Percentiles rank a stretch among this genome's conserved stretches.
phyloP scores from a whole-genome alignment of 1,140 invertebrate species.

The Hylyphantes graminicola region DNA sequence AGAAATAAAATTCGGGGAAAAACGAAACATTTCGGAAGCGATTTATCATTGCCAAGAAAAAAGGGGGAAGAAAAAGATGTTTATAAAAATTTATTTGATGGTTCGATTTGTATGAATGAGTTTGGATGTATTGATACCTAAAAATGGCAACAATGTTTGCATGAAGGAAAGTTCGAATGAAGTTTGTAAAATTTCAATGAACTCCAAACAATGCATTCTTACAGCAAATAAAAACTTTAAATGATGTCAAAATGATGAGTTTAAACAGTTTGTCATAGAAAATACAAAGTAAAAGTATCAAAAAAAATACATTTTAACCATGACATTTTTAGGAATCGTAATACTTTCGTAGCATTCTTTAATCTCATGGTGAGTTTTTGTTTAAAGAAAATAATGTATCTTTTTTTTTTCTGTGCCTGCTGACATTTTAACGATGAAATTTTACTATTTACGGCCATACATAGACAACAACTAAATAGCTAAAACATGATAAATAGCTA shows the following conservation, averaged over 20 bases:
- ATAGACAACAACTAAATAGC: no score
- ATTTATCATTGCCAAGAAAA: conserved; percentile 28
- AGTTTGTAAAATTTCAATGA: no score
- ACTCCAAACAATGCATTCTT: no score
- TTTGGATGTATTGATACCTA: not conserved
- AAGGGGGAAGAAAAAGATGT: conserved; percentile 1
- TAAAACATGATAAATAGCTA: no score
- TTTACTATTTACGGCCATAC: no score
- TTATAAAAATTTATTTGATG: conserved; percentile 33
- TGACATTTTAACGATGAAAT: no score
- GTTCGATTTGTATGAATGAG: conserved; percentile 18
- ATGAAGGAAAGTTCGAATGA: not conserved
- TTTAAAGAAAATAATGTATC: not conserved
- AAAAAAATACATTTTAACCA: not conserved
- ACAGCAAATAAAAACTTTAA: no score
- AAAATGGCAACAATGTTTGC: not conserved
- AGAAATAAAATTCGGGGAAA: no score
- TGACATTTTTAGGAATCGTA: not conserved
- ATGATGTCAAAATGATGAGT: no score
- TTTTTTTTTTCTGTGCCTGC: no score
- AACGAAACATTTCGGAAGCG: conserved; percentile 21
- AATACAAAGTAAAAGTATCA: not conserved
- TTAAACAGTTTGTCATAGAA: no score
- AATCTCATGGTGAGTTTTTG: not conserved
- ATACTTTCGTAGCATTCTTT: not conserved